phyloP scores from a whole-genome alignment of 1,140 invertebrate genomes.

The Heliconius hermathena region DNA sequence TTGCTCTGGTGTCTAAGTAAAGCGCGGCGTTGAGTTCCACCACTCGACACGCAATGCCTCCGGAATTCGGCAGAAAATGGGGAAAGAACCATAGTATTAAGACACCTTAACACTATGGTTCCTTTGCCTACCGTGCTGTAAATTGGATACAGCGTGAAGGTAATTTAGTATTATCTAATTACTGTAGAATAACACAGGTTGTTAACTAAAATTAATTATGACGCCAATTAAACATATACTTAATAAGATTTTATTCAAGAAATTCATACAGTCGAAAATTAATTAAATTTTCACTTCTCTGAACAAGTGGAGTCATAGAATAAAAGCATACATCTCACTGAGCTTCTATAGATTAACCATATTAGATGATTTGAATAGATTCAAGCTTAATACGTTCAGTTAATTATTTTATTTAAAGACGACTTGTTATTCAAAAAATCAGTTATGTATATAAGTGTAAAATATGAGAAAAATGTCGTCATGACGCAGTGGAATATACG shows the following conservation, averaged over 20 bases:
- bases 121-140: too few relatives aligned
- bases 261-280: slow-evolving; percentile 76
- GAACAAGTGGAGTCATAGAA: slow-evolving; percentile 50
- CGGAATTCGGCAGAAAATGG: too few relatives aligned
- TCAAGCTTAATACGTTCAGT: slow-evolving; percentile 4
- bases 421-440: background rate
- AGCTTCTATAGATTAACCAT: slow-evolving; percentile 68
- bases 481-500: too few relatives aligned
- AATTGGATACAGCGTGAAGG: too few relatives aligned
- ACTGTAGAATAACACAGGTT: slow-evolving; percentile 39
- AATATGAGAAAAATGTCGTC: too few relatives aligned
- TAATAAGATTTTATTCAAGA: slow-evolving; percentile 67
- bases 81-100: too few relatives aligned
- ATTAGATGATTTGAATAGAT: slow-evolving; percentile 57
- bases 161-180: slow-evolving; percentile 27
- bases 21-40: too few relatives aligned
- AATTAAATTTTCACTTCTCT: slow-evolving; percentile 72
- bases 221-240: slow-evolving; percentile 73
- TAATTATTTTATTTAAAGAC: background rate
- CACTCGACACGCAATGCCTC: too few relatives aligned
- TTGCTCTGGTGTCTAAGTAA: too few relatives aligned
- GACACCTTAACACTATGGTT: too few relatives aligned
- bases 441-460: too few relatives aligned
- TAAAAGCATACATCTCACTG: slow-evolving; percentile 69
- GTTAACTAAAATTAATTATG: slow-evolving; percentile 54